These are phyloP conservation scores for Lampris megalopsis DNA, from an alignment of 2,113 vertebrate genomes.

Conservation along the genomic window DNA sequence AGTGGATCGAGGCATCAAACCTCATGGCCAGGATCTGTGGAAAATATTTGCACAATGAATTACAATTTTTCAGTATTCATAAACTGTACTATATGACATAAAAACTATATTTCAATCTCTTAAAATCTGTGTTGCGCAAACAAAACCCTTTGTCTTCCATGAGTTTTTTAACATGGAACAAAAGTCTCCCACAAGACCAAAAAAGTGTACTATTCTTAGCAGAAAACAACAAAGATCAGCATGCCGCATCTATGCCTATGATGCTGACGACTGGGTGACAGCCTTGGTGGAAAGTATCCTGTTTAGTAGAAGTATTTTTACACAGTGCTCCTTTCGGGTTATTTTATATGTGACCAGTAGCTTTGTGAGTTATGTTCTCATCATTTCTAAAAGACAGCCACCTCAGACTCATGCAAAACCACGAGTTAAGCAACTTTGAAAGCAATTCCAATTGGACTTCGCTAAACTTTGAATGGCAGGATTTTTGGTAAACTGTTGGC, in stretches of 20 bases:
- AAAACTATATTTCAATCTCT: neutral
- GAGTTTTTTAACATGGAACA: slow-evolving; percentile 18
- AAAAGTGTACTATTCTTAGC: slow-evolving; percentile 50
- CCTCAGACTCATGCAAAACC: too few relatives aligned
- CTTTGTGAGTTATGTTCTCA: neutral
- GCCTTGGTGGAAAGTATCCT: slow-evolving; percentile 28
- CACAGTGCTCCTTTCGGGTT: neutral
- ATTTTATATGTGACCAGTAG: neutral
- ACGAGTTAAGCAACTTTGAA: too few relatives aligned
- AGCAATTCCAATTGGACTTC: too few relatives aligned
- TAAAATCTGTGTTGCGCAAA: slow-evolving; percentile 7
- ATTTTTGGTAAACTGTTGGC: too few relatives aligned
- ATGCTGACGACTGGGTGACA: slow-evolving; percentile 42
- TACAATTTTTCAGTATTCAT: slow-evolving; percentile 1
- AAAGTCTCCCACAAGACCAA: slow-evolving; percentile 33
- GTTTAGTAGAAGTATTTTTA: slow-evolving; percentile 10
- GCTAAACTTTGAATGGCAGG: too few relatives aligned
- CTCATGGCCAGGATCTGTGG: slow-evolving; percentile 98
- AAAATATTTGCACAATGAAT: slow-evolving; percentile 10
- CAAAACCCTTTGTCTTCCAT: neutral
- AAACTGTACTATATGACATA: neutral
- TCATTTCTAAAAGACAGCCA: too few relatives aligned
- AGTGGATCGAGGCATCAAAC: slow-evolving; percentile 99
- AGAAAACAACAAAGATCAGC: slow-evolving; percentile 52
- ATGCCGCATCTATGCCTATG: slow-evolving; percentile 45